phyloP scores from a whole-genome alignment of 2,797 vertebrate genomes.

The Chelonia mydas region DNA sequence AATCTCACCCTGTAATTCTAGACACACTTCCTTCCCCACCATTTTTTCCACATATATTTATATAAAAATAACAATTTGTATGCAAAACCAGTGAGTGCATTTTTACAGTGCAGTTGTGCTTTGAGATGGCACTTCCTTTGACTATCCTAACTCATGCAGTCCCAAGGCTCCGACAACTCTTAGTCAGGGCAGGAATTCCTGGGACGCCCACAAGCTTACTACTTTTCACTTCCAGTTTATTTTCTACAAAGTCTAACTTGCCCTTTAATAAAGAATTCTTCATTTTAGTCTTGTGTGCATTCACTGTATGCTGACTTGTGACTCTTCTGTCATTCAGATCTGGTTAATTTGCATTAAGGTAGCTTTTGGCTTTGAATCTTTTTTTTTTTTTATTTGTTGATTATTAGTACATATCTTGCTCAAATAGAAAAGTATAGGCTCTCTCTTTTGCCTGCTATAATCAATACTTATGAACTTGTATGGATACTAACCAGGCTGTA shows the following conservation, averaged over 20 bases:
- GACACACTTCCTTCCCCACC: background rate
- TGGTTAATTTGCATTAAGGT: background rate
- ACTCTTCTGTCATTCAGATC: background rate
- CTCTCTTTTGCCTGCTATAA: background rate
- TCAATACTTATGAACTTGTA: background rate
- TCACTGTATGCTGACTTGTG: background rate
- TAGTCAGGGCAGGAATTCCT: background rate
- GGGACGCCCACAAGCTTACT: background rate
- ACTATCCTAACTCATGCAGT: background rate
- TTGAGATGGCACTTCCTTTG: background rate
- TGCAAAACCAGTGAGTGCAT: background rate
- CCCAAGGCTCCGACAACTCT: background rate
- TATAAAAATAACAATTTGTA: background rate
- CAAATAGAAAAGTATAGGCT: background rate
- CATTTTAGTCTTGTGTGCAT: background rate
- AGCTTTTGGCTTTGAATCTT: background rate
- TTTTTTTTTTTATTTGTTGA: background rate
- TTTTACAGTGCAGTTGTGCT: background rate
- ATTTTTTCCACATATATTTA: background rate
- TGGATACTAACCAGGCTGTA: background rate
- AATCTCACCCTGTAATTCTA: background rate
- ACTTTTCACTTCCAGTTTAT: background rate
- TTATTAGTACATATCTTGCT: background rate
- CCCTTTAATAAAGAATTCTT: background rate
- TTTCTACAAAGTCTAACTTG: background rate